Evolutionary conservation across 2,888 invertebrate species (phyloP), one percentile per base, ranked within the genome.

Genomic region (Diloba caeruleocephala): DNA sequence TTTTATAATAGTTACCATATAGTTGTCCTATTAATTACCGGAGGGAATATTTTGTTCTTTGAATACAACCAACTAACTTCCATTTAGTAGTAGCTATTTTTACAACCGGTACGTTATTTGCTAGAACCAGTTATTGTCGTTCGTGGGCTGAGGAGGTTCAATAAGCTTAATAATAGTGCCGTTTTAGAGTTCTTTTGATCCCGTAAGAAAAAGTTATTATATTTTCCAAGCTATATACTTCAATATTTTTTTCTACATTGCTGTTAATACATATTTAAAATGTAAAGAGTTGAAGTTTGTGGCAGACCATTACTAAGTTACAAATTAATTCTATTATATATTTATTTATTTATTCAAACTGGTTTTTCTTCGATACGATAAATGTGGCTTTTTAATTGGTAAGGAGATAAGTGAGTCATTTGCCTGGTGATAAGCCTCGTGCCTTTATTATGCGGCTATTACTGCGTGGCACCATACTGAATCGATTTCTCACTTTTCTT

Each of bases 51-150:
- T 9, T 8, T 54, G 13, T 37, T 33, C 28, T 45, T 2, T 21
- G 2, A 1, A 2, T 7, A 2, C 41, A 29, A 19, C n/a, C 36
- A 49, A 33, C 25, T 23, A n/a, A 13, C 56, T n/a, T 44, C 57
- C 17, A 44, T 63, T 45, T 41, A 50, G 13, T 36, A 36, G 26
- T n/a, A 6, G 55, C 57, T 61, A 61, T 61, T 63, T 61, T 61
- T 64, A 64, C 57, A 57, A 26, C 42, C 57, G 38, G 29, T 29
- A 51, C 26, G 64, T 42, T 61, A 63, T 61, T 26, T 42, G 14
- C 26, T n/a, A 2, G 8, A 63, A 61, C 64, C 64, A 44, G 60
- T 63, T 61, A 7, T 14, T 10, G 31, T 10, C 10, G 3, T 19
- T 25, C 14, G 10, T 4, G 6, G 21, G 41, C 42, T 49, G 19